phyloP scores from a whole-genome alignment of 2,113 vertebrate genomes.

The Corynorhinus townsendii region DNA sequence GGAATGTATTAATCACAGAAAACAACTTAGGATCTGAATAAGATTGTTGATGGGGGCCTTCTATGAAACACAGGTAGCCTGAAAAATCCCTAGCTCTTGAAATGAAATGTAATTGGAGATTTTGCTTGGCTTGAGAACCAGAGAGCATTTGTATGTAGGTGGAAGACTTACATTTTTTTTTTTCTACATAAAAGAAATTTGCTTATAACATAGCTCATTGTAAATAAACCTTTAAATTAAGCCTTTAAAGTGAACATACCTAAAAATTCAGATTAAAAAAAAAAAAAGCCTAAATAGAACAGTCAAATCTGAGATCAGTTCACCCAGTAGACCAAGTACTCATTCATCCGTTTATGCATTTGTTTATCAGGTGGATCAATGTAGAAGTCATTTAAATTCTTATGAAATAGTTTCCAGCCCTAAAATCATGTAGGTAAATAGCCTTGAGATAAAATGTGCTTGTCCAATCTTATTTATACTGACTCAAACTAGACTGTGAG shows the following conservation, averaged over 20 bases:
- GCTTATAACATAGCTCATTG: background rate
- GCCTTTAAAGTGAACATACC: background rate
- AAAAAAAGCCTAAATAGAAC: background rate
- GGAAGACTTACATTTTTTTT: background rate
- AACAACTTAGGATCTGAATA: background rate
- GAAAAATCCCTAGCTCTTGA: background rate
- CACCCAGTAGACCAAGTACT: background rate
- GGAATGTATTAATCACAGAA: background rate
- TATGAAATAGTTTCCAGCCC: background rate
- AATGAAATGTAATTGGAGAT: background rate
- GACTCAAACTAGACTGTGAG: background rate
- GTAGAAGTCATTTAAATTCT: background rate
- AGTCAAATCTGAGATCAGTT: background rate
- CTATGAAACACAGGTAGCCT: background rate
- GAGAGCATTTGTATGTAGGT: background rate
- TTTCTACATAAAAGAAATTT: background rate
- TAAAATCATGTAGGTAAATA: background rate
- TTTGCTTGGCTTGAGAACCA: background rate
- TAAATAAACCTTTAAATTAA: background rate
- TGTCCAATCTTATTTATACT: background rate
- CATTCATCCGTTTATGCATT: background rate
- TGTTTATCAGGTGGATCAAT: background rate
- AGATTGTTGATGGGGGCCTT: background rate
- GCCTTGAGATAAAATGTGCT: background rate
- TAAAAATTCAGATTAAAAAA: slow-evolving; percentile 10